Conservation (phyloP, 2,797 vertebrate genomes). For the Lemur catta region DNA sequence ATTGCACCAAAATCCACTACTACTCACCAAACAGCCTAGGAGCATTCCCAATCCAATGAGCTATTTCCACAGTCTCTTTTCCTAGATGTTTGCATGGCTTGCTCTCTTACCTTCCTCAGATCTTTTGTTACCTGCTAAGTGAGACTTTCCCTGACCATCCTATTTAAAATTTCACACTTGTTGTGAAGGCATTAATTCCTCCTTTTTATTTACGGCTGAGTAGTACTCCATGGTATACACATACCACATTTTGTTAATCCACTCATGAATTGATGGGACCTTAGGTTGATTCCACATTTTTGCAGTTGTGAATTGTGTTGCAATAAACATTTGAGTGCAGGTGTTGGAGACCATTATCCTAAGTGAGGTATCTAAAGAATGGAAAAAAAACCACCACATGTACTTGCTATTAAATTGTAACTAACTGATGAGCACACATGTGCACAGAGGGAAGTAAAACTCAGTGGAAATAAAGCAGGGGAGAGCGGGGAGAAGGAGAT, state of each 20-base stretch:
- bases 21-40: background rate
- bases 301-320: background rate
- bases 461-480: background rate
- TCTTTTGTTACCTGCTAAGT: background rate
- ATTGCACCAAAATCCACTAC: background rate
- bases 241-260: background rate
- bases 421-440: background rate
- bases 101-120: background rate
- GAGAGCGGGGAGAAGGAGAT: background rate
- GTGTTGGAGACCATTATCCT: background rate
- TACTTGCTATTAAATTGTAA: background rate
- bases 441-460: background rate
- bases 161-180: background rate
- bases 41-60: background rate
- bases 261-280: background rate
- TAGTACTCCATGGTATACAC: background rate
- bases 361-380: background rate
- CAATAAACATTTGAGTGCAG: background rate
- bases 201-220: background rate
- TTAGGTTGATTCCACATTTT: background rate
- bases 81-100: too few relatives aligned
- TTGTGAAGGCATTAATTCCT: background rate
- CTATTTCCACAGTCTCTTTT: background rate
- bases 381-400: background rate
- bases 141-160: background rate